A percentile compares a stretch with the other conserved stretches of the same genome.
phyloP scores from a whole-genome alignment of 1,140 invertebrate species.

The Palaemon carinicauda region DNA sequence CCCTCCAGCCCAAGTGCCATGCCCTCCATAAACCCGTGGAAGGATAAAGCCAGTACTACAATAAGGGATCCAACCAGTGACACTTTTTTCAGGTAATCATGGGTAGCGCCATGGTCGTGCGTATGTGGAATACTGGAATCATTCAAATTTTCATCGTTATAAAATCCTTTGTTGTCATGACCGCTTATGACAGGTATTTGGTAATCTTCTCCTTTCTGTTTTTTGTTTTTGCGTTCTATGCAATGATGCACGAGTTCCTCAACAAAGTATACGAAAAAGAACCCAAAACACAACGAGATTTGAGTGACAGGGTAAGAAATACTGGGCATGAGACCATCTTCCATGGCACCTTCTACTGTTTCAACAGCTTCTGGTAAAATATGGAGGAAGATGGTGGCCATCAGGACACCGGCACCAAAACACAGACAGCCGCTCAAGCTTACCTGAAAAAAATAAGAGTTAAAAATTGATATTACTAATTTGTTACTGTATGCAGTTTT shows the following conservation, averaged over 20 bases:
- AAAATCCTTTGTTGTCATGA: neutral
- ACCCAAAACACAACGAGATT: conserved; percentile 64
- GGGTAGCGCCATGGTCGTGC: neutral
- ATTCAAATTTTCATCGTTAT: neutral
- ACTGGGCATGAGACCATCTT: neutral
- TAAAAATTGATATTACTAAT: no score
- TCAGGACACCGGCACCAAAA: conserved; percentile 83
- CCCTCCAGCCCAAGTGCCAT: conserved; percentile 61
- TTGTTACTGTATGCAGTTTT: no score
- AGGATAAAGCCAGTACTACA: conserved; percentile 68
- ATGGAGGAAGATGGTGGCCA: conserved; percentile 82
- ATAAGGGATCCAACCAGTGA: conserved; percentile 62
- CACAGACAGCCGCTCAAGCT: conserved; percentile 72
- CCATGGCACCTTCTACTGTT: conserved; percentile 18
- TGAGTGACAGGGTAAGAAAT: conserved; percentile 63
- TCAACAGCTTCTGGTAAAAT: conserved; percentile 79
- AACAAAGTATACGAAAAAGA: conserved; percentile 65
- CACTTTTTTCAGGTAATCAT: neutral
- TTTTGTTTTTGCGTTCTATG: conserved; percentile 20
- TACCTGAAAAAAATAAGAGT: neutral
- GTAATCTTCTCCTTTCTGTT: neutral
- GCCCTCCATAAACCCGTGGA: conserved; percentile 70
- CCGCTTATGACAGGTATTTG: neutral
- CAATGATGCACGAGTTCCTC: conserved; percentile 64
- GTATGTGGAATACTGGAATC: neutral